phyloP scores from a whole-genome alignment of 1,140 invertebrate species.

The Lepidurus couesii region DNA sequence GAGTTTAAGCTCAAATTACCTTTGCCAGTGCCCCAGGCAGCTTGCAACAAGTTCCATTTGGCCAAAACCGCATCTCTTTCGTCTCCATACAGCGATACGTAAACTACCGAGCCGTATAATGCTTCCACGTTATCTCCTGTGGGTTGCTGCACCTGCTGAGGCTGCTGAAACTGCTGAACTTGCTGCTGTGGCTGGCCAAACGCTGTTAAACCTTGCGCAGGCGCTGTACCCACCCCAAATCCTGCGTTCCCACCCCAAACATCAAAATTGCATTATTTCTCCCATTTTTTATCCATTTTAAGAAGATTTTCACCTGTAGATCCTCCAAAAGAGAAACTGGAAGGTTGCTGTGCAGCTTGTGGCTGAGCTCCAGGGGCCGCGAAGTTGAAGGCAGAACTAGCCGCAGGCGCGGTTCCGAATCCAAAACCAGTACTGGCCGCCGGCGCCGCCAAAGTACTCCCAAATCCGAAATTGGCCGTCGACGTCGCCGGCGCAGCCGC shows the following conservation, averaged over 20 bases:
- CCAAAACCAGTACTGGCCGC: constrained; percentile 45
- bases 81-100: constrained; percentile 82
- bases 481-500: constrained; percentile 36
- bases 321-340: neutral
- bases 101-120: constrained; percentile 68
- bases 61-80: constrained; percentile 85
- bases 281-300: neutral
- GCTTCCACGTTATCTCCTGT: constrained; percentile 58
- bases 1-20: constrained; percentile 41
- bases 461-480: constrained; percentile 37
- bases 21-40: constrained; percentile 82
- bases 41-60: constrained; percentile 89
- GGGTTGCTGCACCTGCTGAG: constrained; percentile 44
- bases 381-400: constrained; percentile 42
- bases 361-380: neutral
- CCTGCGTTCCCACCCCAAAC: constrained; percentile 39
- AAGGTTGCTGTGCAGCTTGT: neutral
- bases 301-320: neutral
- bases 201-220: constrained; percentile 29
- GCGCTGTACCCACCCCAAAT: neutral
- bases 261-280: constrained; percentile 48
- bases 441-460: constrained; percentile 37
- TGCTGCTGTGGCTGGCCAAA: constrained; percentile 38
- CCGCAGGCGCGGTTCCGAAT: constrained; percentile 37
- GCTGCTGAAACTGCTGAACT: constrained; percentile 44